Evolutionary conservation across 2,113 vertebrate genomes (phyloP), one percentile per base, ranked within the genome.

Genomic region (Sphaerodactylus townsendi): DNA sequence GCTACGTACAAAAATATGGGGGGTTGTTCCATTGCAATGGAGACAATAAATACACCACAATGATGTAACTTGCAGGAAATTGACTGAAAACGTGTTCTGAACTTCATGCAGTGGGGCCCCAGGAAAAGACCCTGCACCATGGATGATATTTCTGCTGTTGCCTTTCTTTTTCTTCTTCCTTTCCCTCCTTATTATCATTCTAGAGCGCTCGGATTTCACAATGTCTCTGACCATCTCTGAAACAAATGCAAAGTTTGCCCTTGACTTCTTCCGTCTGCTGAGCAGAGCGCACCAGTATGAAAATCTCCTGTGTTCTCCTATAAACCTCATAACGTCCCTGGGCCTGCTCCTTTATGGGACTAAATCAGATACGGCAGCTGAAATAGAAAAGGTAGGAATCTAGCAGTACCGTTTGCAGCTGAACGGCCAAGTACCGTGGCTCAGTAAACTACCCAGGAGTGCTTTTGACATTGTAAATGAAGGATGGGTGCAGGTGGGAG

Each of bases 271-370:
- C 79, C 90, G 91, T 81, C 83, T 89, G 69, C 59, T 92, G 19
- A 84, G 56, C 35, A 88, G 92, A 90, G 76, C 70, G 35, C 80
- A 92, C 83, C 69, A n/a, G 73, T 88, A 73, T 76, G 77, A 90
- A 79, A 94, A 93, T 17, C 85, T 94, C 37, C 89, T 95, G 72
- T 92, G 92, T 77, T 93, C 89, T 28, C 88, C 91, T 0, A 10
- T 91, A 2, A 94, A 93, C 75, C 85, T 95, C 7, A 93, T 92
- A 82, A 85, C 89, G 77, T 91, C 91, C 35, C 90, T 94, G 72
- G 92, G 87, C 33, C 90, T 94, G 92, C 85, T 95, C 75, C 74
- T 93, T 35, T 86, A 92, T 0, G 93, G 93, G 65, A 87, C 91
- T 30, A 88, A 82, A 66, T 88, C 90, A 44, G 92, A 86, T 48